Base-by-base conservation (phyloP, 2,888 invertebrate species). In the Coelogynopora nodosa region DNA sequence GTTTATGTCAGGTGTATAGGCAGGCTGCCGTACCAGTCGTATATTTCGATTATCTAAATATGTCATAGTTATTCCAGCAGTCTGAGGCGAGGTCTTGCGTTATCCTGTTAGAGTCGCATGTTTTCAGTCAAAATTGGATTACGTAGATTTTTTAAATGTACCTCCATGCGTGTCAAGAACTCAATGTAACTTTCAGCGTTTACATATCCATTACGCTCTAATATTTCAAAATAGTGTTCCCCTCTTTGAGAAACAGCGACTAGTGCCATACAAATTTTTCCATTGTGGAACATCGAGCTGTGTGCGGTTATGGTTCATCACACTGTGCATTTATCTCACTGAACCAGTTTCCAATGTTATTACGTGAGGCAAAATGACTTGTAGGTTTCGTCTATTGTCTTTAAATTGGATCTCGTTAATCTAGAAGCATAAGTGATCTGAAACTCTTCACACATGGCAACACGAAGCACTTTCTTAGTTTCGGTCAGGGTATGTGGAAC, bases 141-240 rank as follows among this genome's bases (percentile, higher is more conserved):
- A 49, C 49, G 49, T 49, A 49, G 49, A 49, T 5, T 49, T 49
- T 49, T 49, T 5, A 74, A 74, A 74, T 74, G 74, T 74, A 26
- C 74, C 74, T 74, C 23, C 74, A 74, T 74, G 74, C 74, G 74
- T 74, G 74, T 74, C 74, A 74, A 74, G 74, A 74, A 74, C 74
- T 74, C 74, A 74, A 74, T 74, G 18, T 74, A 74, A n/a, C 18
- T 74, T 74, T 26, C 18, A n/a, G 18, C 74, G 23, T 74, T 74
- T 74, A 74, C 18, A 74, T 10, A 74, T 74, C 23, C 74, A 74
- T 74, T 74, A 74, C 5, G 74, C 74, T 74, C 74, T 26, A 74
- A 74, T 26, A 74, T 74, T 74, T 74, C 23, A 74, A 74, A 74
- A 26, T 74, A 74, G 74, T 26, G 74, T 74, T 74, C 74, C 74